Evolutionary conservation across 2,113 vertebrate species (phyloP), one percentile per base, ranked within the genome.

Genomic region (Anarrhichthys ocellatus): DNA sequence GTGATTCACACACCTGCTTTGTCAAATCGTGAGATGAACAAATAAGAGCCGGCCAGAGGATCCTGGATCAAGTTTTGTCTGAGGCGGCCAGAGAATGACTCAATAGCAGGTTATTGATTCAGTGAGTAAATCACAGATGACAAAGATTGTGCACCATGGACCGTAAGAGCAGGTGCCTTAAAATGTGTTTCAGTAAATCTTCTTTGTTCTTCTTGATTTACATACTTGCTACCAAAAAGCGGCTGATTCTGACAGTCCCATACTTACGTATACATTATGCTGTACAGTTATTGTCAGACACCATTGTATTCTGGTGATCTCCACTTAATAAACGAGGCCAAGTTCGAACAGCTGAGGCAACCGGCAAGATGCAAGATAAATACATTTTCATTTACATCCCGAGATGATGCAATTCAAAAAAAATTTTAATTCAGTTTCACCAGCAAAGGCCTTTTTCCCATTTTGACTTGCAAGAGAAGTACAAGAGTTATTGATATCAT

Each of bases 1-100:
- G 27, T 85, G 89, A 89, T 66, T 89, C 89, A 88, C 36, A 75
- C 73, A 87, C 84, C 78, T 84, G 87, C 72, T 86, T 32, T 5
- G 70, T 86, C 84, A 84, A 90, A 84, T 68, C 56, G 73, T 69
- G 68, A 82, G 76, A 48, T 22, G 34, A 72, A 86, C 76, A 81
- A 73, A 73, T 18, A 29, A 44, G 48, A 75, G 66, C 66, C 67
- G 40, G 80, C 77, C 82, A 82, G 82, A 83, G 75, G 62, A 80
- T 84, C 58, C 34, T 80, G 90, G 91, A 87, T 27, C 62, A 3
- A 27, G 67, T 58, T 73, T 34, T 56, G 58, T 15, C 22, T 9
- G 42, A 77, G 32, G 50, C 63, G 42, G 80, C 86, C 92, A 88
- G 76, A 48, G 17, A 52, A 78, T 89, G 86, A 87, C 82, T 91